phyloP scores from a whole-genome alignment of 2,113 vertebrate genomes.

The Mus musculus region DNA sequence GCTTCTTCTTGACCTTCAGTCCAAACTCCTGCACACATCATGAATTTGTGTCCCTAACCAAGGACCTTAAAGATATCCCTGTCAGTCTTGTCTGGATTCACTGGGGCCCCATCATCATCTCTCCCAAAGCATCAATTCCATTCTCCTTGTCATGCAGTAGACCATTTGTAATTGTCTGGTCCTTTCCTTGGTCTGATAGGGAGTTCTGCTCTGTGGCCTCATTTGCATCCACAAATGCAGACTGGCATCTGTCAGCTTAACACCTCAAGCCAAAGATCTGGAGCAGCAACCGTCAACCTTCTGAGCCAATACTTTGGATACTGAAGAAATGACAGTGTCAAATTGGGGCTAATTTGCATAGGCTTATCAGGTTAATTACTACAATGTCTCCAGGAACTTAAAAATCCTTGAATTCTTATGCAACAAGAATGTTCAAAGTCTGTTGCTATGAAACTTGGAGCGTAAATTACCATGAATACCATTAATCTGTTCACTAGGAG shows the following conservation, averaged over 20 bases:
- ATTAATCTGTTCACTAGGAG: conserved; percentile 83
- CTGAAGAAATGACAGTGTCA: conserved; percentile 80
- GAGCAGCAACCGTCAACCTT: conserved; percentile 52
- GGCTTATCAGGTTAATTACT: conserved; percentile 83
- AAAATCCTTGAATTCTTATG: conserved; percentile 82
- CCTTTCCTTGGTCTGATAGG: conserved; percentile 57
- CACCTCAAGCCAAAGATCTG: conserved; percentile 71
- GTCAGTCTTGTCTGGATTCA: background rate
- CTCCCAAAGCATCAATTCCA: conserved; percentile 40
- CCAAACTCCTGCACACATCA: conserved; percentile 40
- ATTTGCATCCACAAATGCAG: conserved; percentile 77
- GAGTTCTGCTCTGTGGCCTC: conserved; percentile 63
- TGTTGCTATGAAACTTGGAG: conserved; percentile 83
- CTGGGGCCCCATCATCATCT: background rate
- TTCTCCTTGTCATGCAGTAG: conserved; percentile 34
- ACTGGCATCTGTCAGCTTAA: conserved; percentile 76
- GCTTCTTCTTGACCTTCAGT: conserved; percentile 65
- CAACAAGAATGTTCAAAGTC: conserved; percentile 79
- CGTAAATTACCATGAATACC: conserved; percentile 82
- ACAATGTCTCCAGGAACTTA: conserved; percentile 80
- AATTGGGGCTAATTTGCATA: conserved; percentile 80
- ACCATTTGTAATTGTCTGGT: conserved; percentile 69
- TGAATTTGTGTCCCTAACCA: conserved; percentile 49
- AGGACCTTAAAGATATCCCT: conserved; percentile 39
- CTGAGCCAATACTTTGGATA: conserved; percentile 71